phyloP scores from a whole-genome alignment of 1,140 invertebrate genomes.

The Teleopsis dalmanni region DNA sequence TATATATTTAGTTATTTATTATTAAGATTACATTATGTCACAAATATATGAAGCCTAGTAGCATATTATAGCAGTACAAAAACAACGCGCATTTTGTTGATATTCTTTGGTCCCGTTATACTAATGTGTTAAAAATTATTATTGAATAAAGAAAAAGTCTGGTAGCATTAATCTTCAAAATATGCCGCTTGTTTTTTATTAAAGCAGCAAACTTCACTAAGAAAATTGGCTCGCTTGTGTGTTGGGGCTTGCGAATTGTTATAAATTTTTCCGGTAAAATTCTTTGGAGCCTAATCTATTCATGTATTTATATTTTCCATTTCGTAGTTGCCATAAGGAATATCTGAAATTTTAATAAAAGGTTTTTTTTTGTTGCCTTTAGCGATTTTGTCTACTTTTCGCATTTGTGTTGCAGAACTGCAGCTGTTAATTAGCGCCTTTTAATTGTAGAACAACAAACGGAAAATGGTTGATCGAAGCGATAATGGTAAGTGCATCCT shows the following conservation, averaged over 20 bases:
- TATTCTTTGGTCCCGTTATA: no score
- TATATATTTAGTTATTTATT: no score
- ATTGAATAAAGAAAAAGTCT: no score
- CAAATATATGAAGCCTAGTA: no score
- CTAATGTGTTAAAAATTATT: no score
- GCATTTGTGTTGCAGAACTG: slow-evolving; percentile 9
- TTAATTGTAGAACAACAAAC: background rate
- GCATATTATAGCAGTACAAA: no score
- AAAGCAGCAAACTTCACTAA: slow-evolving; percentile 6
- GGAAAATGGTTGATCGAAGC: slow-evolving; percentile 37
- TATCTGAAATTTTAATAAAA: background rate
- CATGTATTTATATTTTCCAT: no score
- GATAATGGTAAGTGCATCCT: slow-evolving; percentile 34
- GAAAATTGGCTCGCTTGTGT: background rate
- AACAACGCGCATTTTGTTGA: no score
- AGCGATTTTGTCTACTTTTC: background rate
- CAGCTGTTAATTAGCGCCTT: slow-evolving; percentile 4
- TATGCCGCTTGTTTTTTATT: slow-evolving; percentile 2
- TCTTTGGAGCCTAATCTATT: no score
- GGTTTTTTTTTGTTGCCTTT: background rate
- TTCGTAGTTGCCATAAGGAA: background rate
- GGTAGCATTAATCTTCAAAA: no score
- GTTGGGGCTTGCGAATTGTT: background rate
- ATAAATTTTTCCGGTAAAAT: no score
- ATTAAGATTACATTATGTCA: no score